Percentiles rank a stretch among this genome's conserved stretches.
Evolutionary conservation across 2,113 vertebrate species (phyloP).

Genomic region (Aegithalos caudatus): DNA sequence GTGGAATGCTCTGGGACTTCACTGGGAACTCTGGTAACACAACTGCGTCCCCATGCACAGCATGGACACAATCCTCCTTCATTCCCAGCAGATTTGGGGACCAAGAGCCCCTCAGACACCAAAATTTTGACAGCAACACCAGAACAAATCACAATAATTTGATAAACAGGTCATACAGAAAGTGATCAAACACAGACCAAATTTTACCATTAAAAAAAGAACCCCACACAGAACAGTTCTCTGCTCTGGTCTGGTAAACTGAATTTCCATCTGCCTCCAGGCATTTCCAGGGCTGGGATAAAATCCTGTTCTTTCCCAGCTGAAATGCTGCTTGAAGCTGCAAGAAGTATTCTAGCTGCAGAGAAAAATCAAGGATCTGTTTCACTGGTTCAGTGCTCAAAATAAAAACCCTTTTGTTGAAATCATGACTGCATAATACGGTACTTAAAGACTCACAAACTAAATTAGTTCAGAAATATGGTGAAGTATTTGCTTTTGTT

Average conservation of each 20-base stretch:
- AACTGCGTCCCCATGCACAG: fast-evolving
- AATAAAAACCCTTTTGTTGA: not conserved
- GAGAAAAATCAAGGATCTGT: not conserved
- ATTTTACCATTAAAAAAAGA: not conserved
- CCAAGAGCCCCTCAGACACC: not conserved
- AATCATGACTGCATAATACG: not conserved
- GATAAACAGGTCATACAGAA: not conserved
- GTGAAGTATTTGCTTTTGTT: not conserved
- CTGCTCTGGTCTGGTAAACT: not conserved
- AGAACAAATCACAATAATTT: not conserved
- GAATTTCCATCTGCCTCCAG: not conserved
- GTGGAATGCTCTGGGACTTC: not conserved
- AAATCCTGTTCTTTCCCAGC: not conserved
- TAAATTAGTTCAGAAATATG: not conserved
- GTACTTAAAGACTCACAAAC: not conserved
- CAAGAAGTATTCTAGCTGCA: not conserved
- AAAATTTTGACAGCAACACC: not conserved
- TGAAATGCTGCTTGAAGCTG: not conserved
- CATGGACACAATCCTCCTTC: fast-evolving
- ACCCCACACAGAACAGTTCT: not conserved
- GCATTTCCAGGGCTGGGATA: not conserved
- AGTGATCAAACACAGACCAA: not conserved
- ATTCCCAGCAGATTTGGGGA: not conserved
- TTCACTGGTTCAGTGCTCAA: not conserved
- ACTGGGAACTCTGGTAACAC: not conserved